These are phyloP conservation scores for Macrostomum lignano DNA, from an alignment of 1,140 invertebrate species.

Conservation along the genomic window DNA sequence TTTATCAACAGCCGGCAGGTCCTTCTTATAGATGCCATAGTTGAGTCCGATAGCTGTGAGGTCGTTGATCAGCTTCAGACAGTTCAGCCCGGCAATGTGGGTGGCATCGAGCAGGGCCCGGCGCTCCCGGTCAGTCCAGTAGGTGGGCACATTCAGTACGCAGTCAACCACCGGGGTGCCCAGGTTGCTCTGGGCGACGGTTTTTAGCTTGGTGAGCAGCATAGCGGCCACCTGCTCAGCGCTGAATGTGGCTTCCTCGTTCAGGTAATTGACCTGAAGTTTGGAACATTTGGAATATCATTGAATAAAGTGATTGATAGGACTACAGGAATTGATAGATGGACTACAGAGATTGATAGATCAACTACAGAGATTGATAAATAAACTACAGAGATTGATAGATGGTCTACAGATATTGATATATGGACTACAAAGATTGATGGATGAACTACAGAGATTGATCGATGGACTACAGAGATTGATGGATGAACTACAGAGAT, in stretches of 20 bases:
- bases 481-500: too few species aligned
- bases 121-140: conserved; percentile 70
- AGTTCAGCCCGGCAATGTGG: conserved; percentile 47
- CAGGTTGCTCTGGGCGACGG: conserved; percentile 51
- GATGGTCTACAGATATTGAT: too few species aligned
- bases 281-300: too few species aligned
- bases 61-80: conserved; percentile 74
- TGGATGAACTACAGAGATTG: too few species aligned
- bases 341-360: too few species aligned
- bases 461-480: too few species aligned
- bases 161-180: conserved; percentile 70
- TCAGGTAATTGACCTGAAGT: conserved; percentile 25
- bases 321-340: too few species aligned
- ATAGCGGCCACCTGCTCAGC: conserved; percentile 81
- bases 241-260: conserved; percentile 48
- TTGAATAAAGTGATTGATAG: too few species aligned
- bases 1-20: conserved; percentile 53
- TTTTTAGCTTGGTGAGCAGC: conserved; percentile 82
- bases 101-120: conserved; percentile 64
- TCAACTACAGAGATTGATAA: too few species aligned
- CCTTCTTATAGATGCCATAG: conserved; percentile 89
- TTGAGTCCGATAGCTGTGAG: conserved; percentile 70
- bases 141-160: conserved; percentile 58
- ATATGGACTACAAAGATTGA: too few species aligned
- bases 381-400: too few species aligned